These are phyloP conservation scores for Adoxophyes honmai DNA, from an alignment of 1,140 invertebrate genomes.

Conservation along the genomic window DNA sequence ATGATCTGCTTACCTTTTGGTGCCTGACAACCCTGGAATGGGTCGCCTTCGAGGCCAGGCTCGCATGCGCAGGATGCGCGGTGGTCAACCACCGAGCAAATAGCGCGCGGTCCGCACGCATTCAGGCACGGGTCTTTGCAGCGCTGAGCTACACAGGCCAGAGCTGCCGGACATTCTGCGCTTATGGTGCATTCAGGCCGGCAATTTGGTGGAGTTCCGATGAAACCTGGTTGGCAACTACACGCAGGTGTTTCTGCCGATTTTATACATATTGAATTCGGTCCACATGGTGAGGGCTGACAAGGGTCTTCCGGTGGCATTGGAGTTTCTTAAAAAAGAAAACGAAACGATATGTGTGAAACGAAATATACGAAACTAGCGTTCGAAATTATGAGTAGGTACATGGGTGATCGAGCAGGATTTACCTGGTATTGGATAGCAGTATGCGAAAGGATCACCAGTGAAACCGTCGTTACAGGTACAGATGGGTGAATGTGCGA, in stretches of 20 bases:
- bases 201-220: slow-evolving; percentile 88
- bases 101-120: slow-evolving; percentile 80
- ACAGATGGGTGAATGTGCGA: slow-evolving; percentile 89
- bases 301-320: slow-evolving; percentile 78
- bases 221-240: slow-evolving; percentile 85
- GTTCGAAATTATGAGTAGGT: background rate
- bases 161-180: slow-evolving; percentile 83
- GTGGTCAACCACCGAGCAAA: slow-evolving; percentile 84
- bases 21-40: slow-evolving; percentile 82
- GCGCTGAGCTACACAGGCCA: slow-evolving; percentile 83
- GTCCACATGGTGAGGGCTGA: slow-evolving; percentile 87
- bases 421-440: slow-evolving; percentile 78
- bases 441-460: slow-evolving; percentile 89
- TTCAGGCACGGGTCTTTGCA: slow-evolving; percentile 86
- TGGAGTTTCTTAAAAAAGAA: no score
- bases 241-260: slow-evolving; percentile 85
- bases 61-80: slow-evolving; percentile 84
- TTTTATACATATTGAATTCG: slow-evolving; percentile 86
- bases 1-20: slow-evolving; percentile 52
- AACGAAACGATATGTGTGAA: background rate
- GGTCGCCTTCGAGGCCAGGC: slow-evolving; percentile 85
- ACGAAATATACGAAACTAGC: no score
- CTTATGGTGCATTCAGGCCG: slow-evolving; percentile 89
- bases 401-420: slow-evolving; percentile 28
- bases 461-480: slow-evolving; percentile 86